phyloP scores from a whole-genome alignment of 2,113 vertebrate genomes.

The Noturus placidus region DNA sequence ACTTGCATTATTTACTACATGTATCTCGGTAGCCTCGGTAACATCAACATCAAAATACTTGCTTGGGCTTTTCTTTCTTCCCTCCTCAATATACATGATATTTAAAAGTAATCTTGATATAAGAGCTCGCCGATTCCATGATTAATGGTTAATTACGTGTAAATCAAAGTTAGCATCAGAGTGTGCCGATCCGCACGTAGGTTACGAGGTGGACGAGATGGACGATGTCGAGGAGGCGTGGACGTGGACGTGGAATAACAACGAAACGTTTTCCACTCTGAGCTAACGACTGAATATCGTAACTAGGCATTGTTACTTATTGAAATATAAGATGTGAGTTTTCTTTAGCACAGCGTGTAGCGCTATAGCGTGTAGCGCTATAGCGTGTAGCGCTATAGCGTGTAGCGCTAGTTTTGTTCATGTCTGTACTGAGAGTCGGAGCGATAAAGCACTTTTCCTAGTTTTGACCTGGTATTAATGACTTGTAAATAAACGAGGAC shows the following conservation, averaged over 20 bases:
- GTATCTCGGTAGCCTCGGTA: neutral
- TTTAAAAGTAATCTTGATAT: neutral
- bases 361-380: too few relatives aligned
- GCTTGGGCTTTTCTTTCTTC: neutral
- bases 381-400: too few relatives aligned
- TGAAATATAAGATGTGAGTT: constrained; percentile 12
- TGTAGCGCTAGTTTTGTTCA: constrained; percentile 51
- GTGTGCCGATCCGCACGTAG: neutral
- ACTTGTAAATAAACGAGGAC: constrained; percentile 35
- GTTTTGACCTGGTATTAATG: constrained; percentile 35
- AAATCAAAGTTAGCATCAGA: too few relatives aligned
- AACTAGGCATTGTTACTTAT: neutral
- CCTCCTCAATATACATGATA: neutral
- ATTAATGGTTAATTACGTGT: neutral
- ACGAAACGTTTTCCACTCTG: neutral
- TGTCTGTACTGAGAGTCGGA: constrained; percentile 37
- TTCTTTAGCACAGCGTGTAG: constrained; percentile 41
- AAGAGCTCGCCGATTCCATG: neutral
- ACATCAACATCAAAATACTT: neutral
- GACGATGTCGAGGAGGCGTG: neutral
- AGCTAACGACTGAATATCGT: neutral
- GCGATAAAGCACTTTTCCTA: constrained; percentile 52
- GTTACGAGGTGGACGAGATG: neutral
- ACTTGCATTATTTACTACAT: neutral
- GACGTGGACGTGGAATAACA: neutral